phyloP scores from a whole-genome alignment of 2,113 vertebrate species.

The Vicugna pacos region DNA sequence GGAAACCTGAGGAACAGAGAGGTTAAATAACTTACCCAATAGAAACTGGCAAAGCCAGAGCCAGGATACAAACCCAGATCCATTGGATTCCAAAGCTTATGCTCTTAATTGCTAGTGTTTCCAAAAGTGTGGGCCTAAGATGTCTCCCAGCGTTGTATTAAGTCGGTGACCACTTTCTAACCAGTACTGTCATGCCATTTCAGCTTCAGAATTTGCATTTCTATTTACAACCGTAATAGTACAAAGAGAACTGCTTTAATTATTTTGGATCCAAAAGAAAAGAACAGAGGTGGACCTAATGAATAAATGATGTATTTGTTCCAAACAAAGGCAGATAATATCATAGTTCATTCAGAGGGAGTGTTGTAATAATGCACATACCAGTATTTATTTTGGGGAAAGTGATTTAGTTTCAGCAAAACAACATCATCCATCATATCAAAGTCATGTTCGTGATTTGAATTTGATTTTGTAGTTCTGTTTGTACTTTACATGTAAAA shows the following conservation, averaged over 20 bases:
- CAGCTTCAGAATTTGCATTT: slow-evolving; percentile 34
- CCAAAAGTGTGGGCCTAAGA: not conserved
- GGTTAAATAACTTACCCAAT: slow-evolving; percentile 38
- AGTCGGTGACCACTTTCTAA: not conserved
- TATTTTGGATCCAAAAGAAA: slow-evolving; percentile 32
- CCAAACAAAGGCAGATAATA: not conserved
- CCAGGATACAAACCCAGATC: not conserved
- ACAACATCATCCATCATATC: not conserved
- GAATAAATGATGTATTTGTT: slow-evolving; percentile 39
- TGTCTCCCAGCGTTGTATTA: slow-evolving; percentile 4
- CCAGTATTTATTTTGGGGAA: not conserved
- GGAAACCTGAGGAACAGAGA: slow-evolving; percentile 53
- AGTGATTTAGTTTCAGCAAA: slow-evolving; percentile 20
- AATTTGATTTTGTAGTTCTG: slow-evolving; percentile 40
- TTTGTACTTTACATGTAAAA: slow-evolving; percentile 46
- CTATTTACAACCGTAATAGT: not conserved
- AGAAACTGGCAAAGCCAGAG: not conserved
- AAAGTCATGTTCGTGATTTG: not conserved
- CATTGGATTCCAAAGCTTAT: not conserved
- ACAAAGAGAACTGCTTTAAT: not conserved
- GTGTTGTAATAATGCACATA: slow-evolving; percentile 37
- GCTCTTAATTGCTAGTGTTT: not conserved
- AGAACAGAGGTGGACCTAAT: not conserved
- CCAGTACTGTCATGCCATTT: not conserved
- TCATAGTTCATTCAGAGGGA: slow-evolving; percentile 45